These are phyloP conservation scores for Ornithoptera priamus DNA, from an alignment of 2,888 invertebrate species.

Conservation along the genomic window DNA sequence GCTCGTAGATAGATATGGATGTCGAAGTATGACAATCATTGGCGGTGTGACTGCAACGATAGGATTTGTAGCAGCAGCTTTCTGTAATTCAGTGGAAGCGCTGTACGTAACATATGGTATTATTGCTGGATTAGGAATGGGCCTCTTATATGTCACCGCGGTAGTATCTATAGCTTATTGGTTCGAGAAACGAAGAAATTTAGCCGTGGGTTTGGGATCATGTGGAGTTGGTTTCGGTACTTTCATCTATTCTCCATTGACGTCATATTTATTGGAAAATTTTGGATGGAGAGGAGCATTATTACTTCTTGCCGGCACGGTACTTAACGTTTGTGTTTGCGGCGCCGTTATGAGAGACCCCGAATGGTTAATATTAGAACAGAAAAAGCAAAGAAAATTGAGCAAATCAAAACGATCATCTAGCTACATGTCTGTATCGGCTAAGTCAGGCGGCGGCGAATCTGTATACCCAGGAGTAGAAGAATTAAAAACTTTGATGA, in stretches of 20 bases:
- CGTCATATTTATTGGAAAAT: constrained; percentile 85
- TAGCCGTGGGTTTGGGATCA: constrained; percentile 93
- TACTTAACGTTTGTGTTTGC: constrained; percentile 92
- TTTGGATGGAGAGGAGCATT: constrained; percentile 91
- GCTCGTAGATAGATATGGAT: constrained; percentile 91
- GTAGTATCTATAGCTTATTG: constrained; percentile 95
- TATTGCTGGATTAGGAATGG: constrained; percentile 90
- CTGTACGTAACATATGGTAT: constrained; percentile 92
- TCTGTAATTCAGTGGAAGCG: constrained; percentile 85
- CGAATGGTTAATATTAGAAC: constrained; percentile 87
- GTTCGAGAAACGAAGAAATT: constrained; percentile 92
- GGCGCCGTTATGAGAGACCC: constrained; percentile 94
- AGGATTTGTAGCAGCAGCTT: constrained; percentile 88
- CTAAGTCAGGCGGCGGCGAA: constrained; percentile 74
- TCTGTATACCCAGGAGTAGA: constrained; percentile 83
- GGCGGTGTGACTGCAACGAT: constrained; percentile 85
- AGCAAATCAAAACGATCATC: constrained; percentile 77
- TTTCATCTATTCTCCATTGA: constrained; percentile 91
- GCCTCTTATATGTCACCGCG: constrained; percentile 92
- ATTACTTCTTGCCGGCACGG: constrained; percentile 88
- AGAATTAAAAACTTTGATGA: constrained; percentile 84
- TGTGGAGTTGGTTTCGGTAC: constrained; percentile 95
- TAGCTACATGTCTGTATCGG: constrained; percentile 77
- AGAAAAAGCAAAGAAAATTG: constrained; percentile 78
- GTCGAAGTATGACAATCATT: constrained; percentile 86